Evolutionary conservation across 2,113 vertebrate genomes (phyloP).

Genomic region (Nymphicus hollandicus): DNA sequence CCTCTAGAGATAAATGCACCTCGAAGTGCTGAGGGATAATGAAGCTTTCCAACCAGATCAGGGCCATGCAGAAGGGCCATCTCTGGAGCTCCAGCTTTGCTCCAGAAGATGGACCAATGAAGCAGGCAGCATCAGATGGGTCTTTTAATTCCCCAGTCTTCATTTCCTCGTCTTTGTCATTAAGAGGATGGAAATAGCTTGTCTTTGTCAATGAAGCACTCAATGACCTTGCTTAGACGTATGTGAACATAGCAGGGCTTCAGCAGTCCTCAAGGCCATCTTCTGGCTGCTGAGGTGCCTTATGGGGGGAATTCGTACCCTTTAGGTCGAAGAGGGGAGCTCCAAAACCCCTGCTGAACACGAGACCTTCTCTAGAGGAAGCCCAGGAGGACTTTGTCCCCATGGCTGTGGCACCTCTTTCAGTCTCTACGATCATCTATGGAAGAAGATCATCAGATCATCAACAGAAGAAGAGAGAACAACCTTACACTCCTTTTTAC

Average conservation of each 20-base stretch:
- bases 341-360: not conserved
- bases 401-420: fast-evolving
- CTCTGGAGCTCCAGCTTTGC: not conserved
- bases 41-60: not conserved
- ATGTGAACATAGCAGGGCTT: not conserved
- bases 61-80: not conserved
- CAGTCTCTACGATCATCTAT: fast-evolving
- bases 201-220: not conserved
- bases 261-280: not conserved
- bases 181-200: not conserved
- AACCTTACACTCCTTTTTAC: not conserved
- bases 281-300: not conserved
- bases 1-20: not conserved
- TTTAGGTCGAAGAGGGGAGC: not conserved
- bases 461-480: not conserved
- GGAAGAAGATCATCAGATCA: not conserved
- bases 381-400: not conserved
- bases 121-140: not conserved
- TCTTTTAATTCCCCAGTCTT: not conserved
- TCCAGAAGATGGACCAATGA: fast-evolving
- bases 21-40: not conserved
- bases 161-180: not conserved
- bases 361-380: not conserved
- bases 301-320: not conserved
- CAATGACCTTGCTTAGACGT: not conserved